These are phyloP conservation scores for Larimichthys polyactis DNA, from an alignment of 2,113 vertebrate genomes.

Conservation along the genomic window DNA sequence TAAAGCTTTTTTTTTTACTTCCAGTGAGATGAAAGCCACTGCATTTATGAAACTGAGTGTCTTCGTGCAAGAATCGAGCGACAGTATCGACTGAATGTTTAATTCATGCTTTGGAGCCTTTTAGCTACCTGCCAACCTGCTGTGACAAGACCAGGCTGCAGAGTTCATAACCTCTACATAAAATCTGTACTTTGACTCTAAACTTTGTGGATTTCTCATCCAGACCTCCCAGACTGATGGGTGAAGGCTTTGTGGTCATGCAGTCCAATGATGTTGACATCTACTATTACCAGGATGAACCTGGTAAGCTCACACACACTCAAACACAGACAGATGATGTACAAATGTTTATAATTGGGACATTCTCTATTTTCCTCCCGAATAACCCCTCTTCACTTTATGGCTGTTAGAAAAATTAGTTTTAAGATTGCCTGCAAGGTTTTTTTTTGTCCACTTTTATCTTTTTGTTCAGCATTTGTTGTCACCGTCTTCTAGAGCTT, in stretches of 20 bases:
- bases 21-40: neutral
- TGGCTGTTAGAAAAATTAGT: neutral
- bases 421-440: neutral
- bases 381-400: neutral
- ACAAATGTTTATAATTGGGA: neutral
- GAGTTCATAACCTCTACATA: neutral
- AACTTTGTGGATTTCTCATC: neutral
- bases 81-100: neutral
- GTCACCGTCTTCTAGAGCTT: neutral
- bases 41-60: neutral
- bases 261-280: constrained; percentile 99
- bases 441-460: neutral
- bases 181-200: neutral
- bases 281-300: constrained; percentile 98
- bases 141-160: neutral
- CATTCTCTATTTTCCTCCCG: neutral
- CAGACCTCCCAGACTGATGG: constrained; percentile 97
- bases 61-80: neutral
- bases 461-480: neutral
- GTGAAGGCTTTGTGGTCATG: constrained; percentile 99
- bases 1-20: neutral
- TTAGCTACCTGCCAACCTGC: neutral
- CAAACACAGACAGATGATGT: neutral
- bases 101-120: neutral
- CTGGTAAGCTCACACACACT: constrained; percentile 84